Base-by-base conservation (phyloP, 2,888 invertebrate genomes). In the Alsophila aescularia region DNA sequence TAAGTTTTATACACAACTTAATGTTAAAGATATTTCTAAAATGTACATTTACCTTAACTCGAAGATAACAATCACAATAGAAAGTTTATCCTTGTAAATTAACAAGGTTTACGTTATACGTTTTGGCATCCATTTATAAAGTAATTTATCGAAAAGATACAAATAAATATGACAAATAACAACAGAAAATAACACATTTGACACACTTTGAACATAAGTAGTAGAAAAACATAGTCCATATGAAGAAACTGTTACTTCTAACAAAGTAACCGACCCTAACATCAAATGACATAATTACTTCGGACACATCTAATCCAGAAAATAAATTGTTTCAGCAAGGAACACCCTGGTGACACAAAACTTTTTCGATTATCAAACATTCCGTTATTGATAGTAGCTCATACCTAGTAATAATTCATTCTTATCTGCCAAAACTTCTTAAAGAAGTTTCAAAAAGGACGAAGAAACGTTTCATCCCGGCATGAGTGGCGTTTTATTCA, bases 331-430 rank as follows among this genome's bases (percentile, higher is more conserved):
- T 48, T 64, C 58, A 66, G 64, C 66, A 67, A 70, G 70, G 67
- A 75, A 66, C 66, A 70, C 61, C 65, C 66, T 67, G 66, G 69
- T 75, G 70, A 75, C 69, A 66, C 62, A 67, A 75, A 85, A 84
- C 70, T 83, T 86, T 83, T 83, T 80, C 80, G 80, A 85, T 87
- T 84, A 85, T 80, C 75, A 81, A 81, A 81, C 80, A 78, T 79
- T 77, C 36, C 72, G 81, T 81, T 85, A 85, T 83, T 81, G 83
- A 83, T 85, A 79, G 78, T 83, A 78, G 77, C 75, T 77, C 70
- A 70, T 76, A 51, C 56, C 52, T 59, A 82, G 76, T 80, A 81
- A 83, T 85, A 84, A 83, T 83, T 85, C 83, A 83, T 83, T 77
- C 69, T 69, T 73, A 41, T 45, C 78, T 79, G 80, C 72, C 80